Conservation (phyloP, 2,113 vertebrate genomes). For the Geococcyx californianus region DNA sequence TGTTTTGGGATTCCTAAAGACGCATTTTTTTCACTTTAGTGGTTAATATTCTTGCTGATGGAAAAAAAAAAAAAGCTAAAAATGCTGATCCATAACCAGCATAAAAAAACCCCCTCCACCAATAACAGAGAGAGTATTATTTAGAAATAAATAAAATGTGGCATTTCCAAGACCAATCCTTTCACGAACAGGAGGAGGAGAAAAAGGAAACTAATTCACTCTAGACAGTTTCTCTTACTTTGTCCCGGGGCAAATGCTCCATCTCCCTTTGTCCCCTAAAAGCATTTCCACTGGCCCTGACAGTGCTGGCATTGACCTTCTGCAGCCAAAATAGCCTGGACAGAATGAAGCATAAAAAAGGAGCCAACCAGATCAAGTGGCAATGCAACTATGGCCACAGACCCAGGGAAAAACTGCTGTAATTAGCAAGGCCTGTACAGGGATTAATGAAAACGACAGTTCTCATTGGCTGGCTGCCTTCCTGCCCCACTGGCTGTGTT, state of each 20-base stretch:
- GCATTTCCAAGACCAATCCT: neutral
- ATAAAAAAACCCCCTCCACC: neutral
- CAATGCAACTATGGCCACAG: neutral
- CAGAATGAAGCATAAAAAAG: neutral
- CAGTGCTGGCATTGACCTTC: slow-evolving; percentile 8
- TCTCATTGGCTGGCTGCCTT: neutral
- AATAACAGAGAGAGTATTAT: slow-evolving; percentile 46
- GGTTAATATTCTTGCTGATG: neutral
- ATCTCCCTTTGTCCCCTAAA: slow-evolving; percentile 1
- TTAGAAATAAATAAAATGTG: slow-evolving; percentile 33
- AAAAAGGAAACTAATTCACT: slow-evolving; percentile 20
- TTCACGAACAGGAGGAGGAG: neutral
- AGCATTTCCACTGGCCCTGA: neutral
- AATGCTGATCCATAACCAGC: neutral
- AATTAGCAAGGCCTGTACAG: neutral
- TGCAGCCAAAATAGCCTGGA: neutral
- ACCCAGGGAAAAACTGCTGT: neutral
- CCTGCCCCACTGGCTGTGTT: rapidly evolving
- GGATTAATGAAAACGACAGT: neutral
- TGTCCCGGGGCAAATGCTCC: slow-evolving; percentile 9
- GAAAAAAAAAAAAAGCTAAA: neutral
- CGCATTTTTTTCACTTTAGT: neutral
- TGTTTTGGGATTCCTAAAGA: neutral
- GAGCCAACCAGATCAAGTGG: neutral
- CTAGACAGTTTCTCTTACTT: neutral